phyloP scores from a whole-genome alignment of 2,113 vertebrate species.

The Anas platyrhynchos region DNA sequence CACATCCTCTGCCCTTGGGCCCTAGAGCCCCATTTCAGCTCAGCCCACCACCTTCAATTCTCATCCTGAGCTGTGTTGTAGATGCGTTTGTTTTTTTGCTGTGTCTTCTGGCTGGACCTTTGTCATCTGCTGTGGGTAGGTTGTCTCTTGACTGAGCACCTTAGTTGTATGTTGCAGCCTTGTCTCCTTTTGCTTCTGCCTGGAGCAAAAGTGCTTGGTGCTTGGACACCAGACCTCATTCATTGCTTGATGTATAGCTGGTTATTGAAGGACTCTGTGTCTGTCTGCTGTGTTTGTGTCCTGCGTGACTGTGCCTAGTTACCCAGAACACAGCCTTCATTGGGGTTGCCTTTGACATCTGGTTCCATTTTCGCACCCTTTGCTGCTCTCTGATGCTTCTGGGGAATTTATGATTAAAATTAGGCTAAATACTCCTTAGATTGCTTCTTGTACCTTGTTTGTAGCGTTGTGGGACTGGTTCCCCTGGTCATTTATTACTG shows the following conservation, averaged over 20 bases:
- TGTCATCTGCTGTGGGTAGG: not conserved
- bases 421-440: not conserved
- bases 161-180: not conserved
- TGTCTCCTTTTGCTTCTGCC: not conserved
- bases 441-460: not conserved
- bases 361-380: not conserved
- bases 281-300: not conserved
- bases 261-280: not conserved
- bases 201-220: not conserved
- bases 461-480: not conserved
- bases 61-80: not conserved
- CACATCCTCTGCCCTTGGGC: not conserved
- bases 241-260: not conserved
- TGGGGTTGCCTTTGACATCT: not conserved
- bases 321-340: rapidly evolving
- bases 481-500: not conserved
- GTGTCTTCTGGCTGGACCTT: not conserved
- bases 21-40: not conserved
- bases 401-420: not conserved
- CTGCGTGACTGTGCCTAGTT: not conserved
- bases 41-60: too few relatives aligned
- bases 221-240: not conserved
- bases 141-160: not conserved
- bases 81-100: not conserved
- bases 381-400: not conserved